These are phyloP conservation scores for Drosophila melanogaster DNA, from an alignment of 1,140 invertebrate genomes.

Conservation along the genomic window DNA sequence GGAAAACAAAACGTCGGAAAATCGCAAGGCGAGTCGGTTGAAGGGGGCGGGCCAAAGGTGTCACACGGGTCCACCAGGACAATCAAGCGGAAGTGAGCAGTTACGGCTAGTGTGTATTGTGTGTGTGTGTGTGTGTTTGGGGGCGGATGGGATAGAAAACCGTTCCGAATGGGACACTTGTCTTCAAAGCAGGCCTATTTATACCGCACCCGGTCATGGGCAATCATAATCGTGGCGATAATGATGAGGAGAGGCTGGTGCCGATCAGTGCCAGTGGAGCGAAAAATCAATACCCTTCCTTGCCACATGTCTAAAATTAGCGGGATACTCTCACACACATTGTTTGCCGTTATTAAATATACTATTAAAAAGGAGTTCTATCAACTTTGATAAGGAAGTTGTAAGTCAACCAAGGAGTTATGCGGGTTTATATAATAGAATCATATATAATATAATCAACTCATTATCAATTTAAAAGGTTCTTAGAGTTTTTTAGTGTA, in stretches of 20 bases:
- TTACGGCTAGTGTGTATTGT: conserved; percentile 20
- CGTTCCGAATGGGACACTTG: conserved; percentile 9
- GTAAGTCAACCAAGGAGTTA: no score
- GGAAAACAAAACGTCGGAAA: conserved; percentile 8
- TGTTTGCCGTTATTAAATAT: conserved; percentile 9
- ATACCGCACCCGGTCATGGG: conserved; percentile 30
- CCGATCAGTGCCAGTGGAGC: conserved; percentile 39
- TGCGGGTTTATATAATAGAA: no score
- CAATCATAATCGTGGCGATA: conserved; percentile 58
- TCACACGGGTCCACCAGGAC: conserved; percentile 27
- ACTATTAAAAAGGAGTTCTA: neutral
- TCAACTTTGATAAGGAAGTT: no score
- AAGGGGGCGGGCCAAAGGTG: conserved; percentile 22
- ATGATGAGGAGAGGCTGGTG: conserved; percentile 40
- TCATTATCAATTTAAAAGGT: no score
- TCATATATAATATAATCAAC: no score
- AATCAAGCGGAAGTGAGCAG: conserved; percentile 60
- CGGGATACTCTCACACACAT: conserved; percentile 18
- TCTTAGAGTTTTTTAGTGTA: no score
- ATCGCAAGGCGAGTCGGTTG: conserved; percentile 2
- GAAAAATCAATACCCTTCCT: conserved; percentile 72
- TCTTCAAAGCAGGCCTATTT: conserved; percentile 50
- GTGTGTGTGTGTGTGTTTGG: conserved; percentile 4
- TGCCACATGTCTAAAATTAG: conserved; percentile 69
- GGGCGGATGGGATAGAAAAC: conserved; percentile 12